phyloP scores from a whole-genome alignment of 1,140 invertebrate genomes.

The Microplitis mediator region DNA sequence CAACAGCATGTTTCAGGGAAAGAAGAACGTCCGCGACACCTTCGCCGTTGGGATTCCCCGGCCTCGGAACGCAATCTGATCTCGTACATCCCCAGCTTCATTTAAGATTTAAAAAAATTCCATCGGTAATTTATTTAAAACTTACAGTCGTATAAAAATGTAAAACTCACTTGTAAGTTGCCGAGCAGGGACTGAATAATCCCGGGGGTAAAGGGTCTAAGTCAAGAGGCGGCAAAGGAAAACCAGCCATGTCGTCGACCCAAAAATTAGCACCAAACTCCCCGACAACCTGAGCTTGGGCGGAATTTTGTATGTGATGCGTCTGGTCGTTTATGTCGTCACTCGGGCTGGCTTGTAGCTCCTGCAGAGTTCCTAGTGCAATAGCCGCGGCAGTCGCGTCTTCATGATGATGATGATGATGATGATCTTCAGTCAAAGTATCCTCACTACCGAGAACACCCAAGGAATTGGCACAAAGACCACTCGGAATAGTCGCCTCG shows the following conservation, averaged over 20 bases:
- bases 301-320: conserved; percentile 50
- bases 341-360: conserved; percentile 48
- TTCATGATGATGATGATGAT: conserved; percentile 15
- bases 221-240: conserved; percentile 76
- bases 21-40: conserved; percentile 84
- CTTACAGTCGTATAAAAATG: neutral
- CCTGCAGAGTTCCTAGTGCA: conserved; percentile 46
- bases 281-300: conserved; percentile 52
- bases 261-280: conserved; percentile 65
- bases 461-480: conserved; percentile 50
- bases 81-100: conserved; percentile 57
- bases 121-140: neutral
- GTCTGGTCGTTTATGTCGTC: conserved; percentile 49
- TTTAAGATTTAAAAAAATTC: conserved; percentile 5
- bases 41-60: conserved; percentile 59
- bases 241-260: conserved; percentile 82
- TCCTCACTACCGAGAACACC: conserved; percentile 53
- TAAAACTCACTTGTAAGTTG: conserved; percentile 71
- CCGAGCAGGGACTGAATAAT: conserved; percentile 75
- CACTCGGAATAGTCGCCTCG: conserved; percentile 58
- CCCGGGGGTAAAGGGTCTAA: conserved; percentile 72
- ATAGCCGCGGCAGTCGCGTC: conserved; percentile 27
- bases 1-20: conserved; percentile 85
- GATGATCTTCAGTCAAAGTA: conserved; percentile 40
- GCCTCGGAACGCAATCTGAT: conserved; percentile 53